phyloP scores from a whole-genome alignment of 2,113 vertebrate genomes.

The Anolis sagrei region DNA sequence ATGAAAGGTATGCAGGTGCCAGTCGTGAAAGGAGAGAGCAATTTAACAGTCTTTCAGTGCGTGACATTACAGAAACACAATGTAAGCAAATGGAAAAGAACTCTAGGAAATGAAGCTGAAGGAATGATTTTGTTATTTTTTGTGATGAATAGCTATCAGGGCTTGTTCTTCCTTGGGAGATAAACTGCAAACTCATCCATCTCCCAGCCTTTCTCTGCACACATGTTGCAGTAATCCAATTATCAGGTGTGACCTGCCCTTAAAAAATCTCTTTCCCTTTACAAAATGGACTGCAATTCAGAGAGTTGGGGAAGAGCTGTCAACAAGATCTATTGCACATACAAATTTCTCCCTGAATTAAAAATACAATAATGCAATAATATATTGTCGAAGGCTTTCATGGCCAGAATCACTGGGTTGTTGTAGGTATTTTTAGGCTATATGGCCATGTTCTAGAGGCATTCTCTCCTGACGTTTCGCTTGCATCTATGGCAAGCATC shows the following conservation, averaged over 20 bases:
- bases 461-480: too few relatives aligned
- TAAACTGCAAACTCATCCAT: background rate
- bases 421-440: too few relatives aligned
- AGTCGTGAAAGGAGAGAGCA: slow-evolving; percentile 9
- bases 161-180: background rate
- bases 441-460: too few relatives aligned
- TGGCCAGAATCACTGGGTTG: too few relatives aligned
- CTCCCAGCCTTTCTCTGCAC: background rate
- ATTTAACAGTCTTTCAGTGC: accelerated
- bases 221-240: background rate
- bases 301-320: background rate
- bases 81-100: background rate
- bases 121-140: background rate
- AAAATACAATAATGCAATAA: too few relatives aligned
- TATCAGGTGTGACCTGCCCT: background rate
- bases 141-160: background rate
- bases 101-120: background rate
- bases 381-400: too few relatives aligned
- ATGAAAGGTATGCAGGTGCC: slow-evolving; percentile 3
- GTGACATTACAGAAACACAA: accelerated
- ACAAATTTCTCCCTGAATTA: too few relatives aligned
- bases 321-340: too few relatives aligned
- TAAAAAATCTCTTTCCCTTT: background rate
- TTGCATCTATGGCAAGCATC: too few relatives aligned
- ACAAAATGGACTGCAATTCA: background rate